Evolutionary conservation across 2,888 invertebrate genomes (phyloP).

Genomic region (Carterocephalus palaemon): DNA sequence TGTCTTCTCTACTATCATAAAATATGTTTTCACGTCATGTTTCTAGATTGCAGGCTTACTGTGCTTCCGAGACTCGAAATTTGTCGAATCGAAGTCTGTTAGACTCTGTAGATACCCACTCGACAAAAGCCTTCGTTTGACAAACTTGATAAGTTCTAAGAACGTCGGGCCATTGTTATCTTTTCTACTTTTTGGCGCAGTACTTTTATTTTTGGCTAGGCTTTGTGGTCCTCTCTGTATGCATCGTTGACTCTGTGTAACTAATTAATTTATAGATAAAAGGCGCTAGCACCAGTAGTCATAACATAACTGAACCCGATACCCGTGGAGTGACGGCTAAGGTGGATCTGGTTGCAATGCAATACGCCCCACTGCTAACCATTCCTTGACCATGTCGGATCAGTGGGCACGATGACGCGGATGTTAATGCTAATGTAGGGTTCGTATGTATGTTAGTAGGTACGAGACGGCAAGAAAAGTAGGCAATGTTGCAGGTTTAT

Average conservation of each 20-base stretch:
- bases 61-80: conserved; percentile 3
- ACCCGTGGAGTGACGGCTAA: conserved; percentile 49
- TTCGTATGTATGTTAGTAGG: neutral
- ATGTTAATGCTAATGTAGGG: conserved; percentile 17
- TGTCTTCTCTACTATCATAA: conserved; percentile 2
- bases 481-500: conserved; percentile 1
- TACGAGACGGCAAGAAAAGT: neutral
- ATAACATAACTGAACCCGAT: conserved; percentile 46
- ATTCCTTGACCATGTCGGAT: conserved; percentile 23
- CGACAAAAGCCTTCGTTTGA: conserved; percentile 20
- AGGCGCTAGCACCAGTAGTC: conserved; percentile 7
- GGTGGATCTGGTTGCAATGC: conserved; percentile 32
- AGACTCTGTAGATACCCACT: conserved; percentile 8
- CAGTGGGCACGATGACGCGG: conserved; percentile 22
- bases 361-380: conserved; percentile 14
- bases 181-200: conserved; percentile 16
- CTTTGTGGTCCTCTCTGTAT: neutral
- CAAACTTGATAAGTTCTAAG: conserved; percentile 18
- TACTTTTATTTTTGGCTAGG: conserved; percentile 17
- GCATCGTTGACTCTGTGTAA: neutral
- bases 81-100: too few species aligned
- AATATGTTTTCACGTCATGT: conserved; percentile 5
- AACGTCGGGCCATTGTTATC: conserved; percentile 17
- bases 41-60: conserved; percentile 11
- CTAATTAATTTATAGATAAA: too few species aligned